phyloP scores from a whole-genome alignment of 2,888 invertebrate species.

The Cosmia pyralina region DNA sequence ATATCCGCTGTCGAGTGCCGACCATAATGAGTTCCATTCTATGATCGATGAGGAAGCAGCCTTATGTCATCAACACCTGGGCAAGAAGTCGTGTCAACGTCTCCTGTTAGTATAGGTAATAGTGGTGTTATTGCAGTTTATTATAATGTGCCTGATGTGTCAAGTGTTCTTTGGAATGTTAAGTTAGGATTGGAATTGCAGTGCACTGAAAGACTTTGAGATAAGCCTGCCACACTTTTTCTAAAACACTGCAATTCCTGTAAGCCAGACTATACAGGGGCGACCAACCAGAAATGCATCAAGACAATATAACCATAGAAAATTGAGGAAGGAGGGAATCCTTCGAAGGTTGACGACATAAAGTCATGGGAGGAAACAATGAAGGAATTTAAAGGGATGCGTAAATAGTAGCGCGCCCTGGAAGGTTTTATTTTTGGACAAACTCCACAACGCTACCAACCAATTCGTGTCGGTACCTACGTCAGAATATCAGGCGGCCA shows the following conservation, averaged over 20 bases:
- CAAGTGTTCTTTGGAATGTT: not conserved
- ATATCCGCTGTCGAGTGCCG: slow-evolving; percentile 41
- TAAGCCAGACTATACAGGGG: not conserved
- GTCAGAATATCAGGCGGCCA: no score
- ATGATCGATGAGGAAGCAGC: slow-evolving; percentile 41
- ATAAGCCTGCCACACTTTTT: not conserved
- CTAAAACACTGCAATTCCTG: not conserved
- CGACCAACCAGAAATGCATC: not conserved
- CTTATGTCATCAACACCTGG: slow-evolving; percentile 42
- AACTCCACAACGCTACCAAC: no score
- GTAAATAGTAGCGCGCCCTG: no score
- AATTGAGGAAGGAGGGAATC: not conserved
- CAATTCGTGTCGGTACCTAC: no score
- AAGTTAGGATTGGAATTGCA: not conserved
- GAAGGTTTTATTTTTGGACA: no score
- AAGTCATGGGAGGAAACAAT: not conserved
- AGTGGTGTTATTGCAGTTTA: slow-evolving; percentile 5
- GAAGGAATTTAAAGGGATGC: no score
- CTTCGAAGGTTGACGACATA: not conserved
- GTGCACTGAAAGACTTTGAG: not conserved
- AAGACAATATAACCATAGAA: not conserved
- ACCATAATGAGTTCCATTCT: slow-evolving; percentile 48
- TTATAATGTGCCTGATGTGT: slow-evolving; percentile 1
- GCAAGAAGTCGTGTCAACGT: slow-evolving; percentile 40
- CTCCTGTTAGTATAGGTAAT: slow-evolving; percentile 9